A percentile compares a stretch with the other conserved stretches of the same genome.
These are phyloP conservation scores for Babylonia areolata DNA, from an alignment of 1,140 invertebrate species.

Conservation along the genomic window DNA sequence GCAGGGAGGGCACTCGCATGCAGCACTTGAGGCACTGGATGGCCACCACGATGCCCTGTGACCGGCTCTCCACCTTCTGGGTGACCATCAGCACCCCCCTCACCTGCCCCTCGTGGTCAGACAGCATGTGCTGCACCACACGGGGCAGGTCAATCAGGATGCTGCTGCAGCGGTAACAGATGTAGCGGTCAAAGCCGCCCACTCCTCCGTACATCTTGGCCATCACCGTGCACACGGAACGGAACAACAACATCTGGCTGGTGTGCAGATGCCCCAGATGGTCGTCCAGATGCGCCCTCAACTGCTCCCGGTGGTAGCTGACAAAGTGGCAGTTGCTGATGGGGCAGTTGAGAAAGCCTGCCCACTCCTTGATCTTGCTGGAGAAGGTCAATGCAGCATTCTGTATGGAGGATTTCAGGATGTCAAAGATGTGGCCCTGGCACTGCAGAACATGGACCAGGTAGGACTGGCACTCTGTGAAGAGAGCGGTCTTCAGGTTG, in stretches of 20 bases:
- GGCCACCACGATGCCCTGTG: conserved; percentile 8
- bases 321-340: neutral
- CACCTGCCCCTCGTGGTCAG: neutral
- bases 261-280: neutral
- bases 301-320: neutral
- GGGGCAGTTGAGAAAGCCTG: neutral
- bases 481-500: neutral
- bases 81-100: neutral
- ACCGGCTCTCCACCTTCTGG: neutral
- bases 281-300: neutral
- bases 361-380: neutral
- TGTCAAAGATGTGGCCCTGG: neutral
- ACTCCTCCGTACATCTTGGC: conserved; percentile 4
- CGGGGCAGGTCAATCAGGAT: neutral
- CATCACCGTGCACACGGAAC: conserved; percentile 12
- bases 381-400: neutral
- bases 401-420: neutral
- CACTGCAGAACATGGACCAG: neutral
- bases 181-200: neutral
- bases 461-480: neutral
- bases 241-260: conserved; percentile 3
- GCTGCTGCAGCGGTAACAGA: conserved; percentile 19
- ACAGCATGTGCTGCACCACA: neutral
- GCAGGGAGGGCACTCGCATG: neutral
- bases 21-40: neutral